Evolutionary conservation across 2,113 vertebrate species (phyloP).

Genomic region (Phalacrocorax brasilianus): DNA sequence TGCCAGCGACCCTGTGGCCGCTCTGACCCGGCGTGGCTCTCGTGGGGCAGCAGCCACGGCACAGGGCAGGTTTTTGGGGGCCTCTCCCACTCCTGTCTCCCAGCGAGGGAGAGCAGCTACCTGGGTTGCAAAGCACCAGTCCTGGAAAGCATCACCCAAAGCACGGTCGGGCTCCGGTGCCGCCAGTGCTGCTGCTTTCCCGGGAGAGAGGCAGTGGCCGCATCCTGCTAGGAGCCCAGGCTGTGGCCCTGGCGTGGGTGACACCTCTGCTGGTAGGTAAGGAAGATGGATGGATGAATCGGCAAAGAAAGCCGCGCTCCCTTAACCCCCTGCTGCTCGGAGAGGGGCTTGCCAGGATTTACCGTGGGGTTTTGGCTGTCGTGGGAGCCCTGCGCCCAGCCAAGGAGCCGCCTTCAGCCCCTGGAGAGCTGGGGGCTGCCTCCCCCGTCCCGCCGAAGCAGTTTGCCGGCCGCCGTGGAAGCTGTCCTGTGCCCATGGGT

Average conservation of each 20-base stretch:
- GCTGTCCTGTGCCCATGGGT: not conserved
- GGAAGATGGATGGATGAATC: constrained; percentile 50
- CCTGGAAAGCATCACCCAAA: not conserved
- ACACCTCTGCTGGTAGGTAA: not conserved
- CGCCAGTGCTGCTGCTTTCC: fast-evolving
- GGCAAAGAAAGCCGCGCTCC: not conserved
- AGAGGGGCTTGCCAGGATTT: constrained; percentile 39
- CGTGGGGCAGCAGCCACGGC: not conserved
- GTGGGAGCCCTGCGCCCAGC: not conserved
- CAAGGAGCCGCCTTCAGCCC: not conserved
- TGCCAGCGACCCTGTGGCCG: not conserved
- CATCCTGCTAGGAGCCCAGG: constrained; percentile 21
- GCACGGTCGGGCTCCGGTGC: fast-evolving
- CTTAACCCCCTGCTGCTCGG: not conserved
- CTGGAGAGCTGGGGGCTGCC: not conserved
- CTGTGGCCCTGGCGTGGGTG: not conserved
- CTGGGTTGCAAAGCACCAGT: too few relatives aligned
- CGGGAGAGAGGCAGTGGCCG: not conserved
- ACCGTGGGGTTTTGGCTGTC: constrained; percentile 10
- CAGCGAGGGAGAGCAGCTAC: not conserved
- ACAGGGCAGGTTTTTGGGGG: not conserved
- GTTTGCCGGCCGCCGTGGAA: not conserved
- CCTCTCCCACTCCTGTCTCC: not conserved
- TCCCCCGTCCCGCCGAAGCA: not conserved
- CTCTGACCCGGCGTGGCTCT: not conserved